Base-by-base conservation (phyloP, 2,888 invertebrate genomes). In the Himalopsyche tibetana region DNA sequence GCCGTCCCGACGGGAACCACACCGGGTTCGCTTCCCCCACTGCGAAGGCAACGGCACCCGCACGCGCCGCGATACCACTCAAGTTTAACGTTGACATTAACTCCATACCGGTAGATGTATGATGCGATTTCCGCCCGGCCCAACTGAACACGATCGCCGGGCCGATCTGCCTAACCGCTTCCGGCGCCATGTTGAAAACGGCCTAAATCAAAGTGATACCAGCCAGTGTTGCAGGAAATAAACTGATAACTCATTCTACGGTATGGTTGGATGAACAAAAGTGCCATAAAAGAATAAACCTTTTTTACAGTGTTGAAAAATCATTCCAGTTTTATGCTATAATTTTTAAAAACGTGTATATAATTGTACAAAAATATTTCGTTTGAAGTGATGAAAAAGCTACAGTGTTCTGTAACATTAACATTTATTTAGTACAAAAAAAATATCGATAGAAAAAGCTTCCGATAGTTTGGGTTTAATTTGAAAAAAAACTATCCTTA, bases 1-100 rank as follows among this genome's bases (percentile, higher is more conserved):
- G 9, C 74, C 55, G 83, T 82, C 82, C 69, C 86, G 87, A 56
- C 79, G 84, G 69, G 88, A 88, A 6, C 42, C 80, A 28, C 84
- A 86, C 84, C 81, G 85, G 63, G 87, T 83, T 12, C 82, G 85
- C 42, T 45, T 63, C 45, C 17, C 80, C 80, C 19, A 42, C 83
- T 15, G 79, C 69, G 42, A 56, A 45, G 83, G n/a, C 55, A 55
- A 83, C 28, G 79, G 74, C 69, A 15, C 38, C 80, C 63, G 56
- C 56, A 40, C 19, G 69, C 69, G 51, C 63, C 12, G 38, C 79
- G 84, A 56, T 55, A 82, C 51, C 84, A 86, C 45, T 84, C 86
- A 80, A 86, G 84, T 56, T 74, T 63, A 63, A 63, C 63, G 63
- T 63, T 63, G 63, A 63, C 63, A 28, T 19, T 63, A 63, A 63